Conservation (phyloP, 2,888 invertebrate species). For the Patella ulyssiponensis region DNA sequence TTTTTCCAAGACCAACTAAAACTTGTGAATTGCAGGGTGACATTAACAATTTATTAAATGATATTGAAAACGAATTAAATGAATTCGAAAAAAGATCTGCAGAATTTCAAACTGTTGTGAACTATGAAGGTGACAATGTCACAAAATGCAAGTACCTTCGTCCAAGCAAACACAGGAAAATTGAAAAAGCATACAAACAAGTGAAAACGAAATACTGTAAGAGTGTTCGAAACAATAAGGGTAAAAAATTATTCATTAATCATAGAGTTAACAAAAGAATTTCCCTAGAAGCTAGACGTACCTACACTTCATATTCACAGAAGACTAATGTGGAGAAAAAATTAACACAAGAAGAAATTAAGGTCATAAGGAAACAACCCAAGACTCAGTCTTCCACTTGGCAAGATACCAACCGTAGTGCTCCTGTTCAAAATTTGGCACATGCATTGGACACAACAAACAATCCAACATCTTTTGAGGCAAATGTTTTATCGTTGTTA, state of each 20-base stretch:
- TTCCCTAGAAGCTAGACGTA: constrained; percentile 41
- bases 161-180: constrained; percentile 46
- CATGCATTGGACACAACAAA: constrained; percentile 48
- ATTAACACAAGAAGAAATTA: constrained; percentile 33
- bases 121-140: constrained; percentile 33
- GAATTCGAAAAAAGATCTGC: constrained; percentile 32
- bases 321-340: constrained; percentile 24
- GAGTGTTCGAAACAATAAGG: constrained; percentile 53
- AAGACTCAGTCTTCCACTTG: background rate
- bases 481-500: constrained; percentile 53
- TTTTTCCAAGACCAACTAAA: constrained; percentile 48
- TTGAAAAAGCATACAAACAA: constrained; percentile 58
- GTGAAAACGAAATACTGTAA: constrained; percentile 61
- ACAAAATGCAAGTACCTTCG: constrained; percentile 37
- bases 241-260: constrained; percentile 56
- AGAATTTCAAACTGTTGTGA: constrained; percentile 29
- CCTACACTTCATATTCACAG: constrained; percentile 19
- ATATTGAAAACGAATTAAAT: constrained; percentile 24
- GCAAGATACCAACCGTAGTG: constrained; percentile 1
- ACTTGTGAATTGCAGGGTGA: background rate
- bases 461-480: constrained; percentile 46
- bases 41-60: background rate
- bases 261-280: constrained; percentile 56
- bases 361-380: background rate
- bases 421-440: constrained; percentile 49